A percentile compares a stretch with the other conserved stretches of the same genome.
These are phyloP conservation scores for Pelmatolapia mariae DNA, from an alignment of 2,113 vertebrate species.

Conservation along the genomic window DNA sequence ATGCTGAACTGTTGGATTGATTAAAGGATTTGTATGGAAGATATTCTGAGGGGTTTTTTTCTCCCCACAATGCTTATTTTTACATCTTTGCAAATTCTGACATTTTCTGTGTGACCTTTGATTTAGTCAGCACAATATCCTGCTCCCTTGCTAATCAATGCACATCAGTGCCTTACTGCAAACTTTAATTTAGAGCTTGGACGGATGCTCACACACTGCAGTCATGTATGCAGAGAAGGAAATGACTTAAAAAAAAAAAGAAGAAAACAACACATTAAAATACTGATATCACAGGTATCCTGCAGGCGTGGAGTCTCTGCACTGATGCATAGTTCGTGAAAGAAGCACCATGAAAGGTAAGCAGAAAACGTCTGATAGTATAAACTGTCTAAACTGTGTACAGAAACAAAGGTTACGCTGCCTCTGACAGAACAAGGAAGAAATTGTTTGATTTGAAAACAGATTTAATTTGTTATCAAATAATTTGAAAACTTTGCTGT, in stretches of 20 bases:
- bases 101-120: not conserved
- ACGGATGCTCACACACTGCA: not conserved
- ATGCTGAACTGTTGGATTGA: not conserved
- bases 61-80: not conserved
- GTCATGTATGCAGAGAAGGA: not conserved
- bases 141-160: not conserved
- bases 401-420: not conserved
- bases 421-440: not conserved
- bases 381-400: not conserved
- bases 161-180: not conserved
- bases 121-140: not conserved
- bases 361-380: not conserved
- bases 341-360: not conserved
- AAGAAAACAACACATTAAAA: not conserved
- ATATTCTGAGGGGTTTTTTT: accelerated
- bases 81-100: not conserved
- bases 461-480: not conserved
- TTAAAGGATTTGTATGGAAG: not conserved
- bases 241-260: not conserved
- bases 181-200: not conserved
- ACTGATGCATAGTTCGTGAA: not conserved
- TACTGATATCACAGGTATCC: not conserved
- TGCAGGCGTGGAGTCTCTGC: not conserved
- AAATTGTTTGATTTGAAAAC: not conserved
- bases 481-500: not conserved